Percentiles rank a stretch among this genome's conserved stretches.
Conservation (phyloP, 2,888 invertebrate species). For the Napeogenes sylphis region DNA sequence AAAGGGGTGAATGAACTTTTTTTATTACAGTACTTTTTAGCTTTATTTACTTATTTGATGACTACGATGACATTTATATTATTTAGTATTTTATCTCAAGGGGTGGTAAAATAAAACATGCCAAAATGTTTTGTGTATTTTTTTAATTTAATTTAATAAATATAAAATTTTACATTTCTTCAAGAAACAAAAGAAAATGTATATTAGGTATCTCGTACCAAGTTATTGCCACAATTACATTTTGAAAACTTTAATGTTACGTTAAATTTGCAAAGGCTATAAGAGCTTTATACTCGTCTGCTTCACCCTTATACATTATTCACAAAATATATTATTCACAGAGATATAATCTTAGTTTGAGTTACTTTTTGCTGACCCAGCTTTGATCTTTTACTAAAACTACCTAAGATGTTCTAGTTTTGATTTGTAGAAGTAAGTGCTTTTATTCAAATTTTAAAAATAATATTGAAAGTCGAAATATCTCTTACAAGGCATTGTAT, state of each 20-base stretch:
- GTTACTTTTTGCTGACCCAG: conserved; percentile 4
- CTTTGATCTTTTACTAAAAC: conserved; percentile 5
- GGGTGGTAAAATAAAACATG: background rate
- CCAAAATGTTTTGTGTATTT: background rate
- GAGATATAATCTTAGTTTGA: conserved; percentile 8
- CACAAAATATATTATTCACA: conserved; percentile 7
- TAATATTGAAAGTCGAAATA: background rate
- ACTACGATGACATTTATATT: background rate
- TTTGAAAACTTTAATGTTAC: conserved; percentile 5
- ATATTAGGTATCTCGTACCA: background rate
- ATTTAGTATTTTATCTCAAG: background rate
- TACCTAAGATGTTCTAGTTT: conserved; percentile 1
- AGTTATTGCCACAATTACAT: conserved; percentile 6
- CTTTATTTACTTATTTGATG: conserved; percentile 34
- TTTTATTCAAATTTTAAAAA: background rate
- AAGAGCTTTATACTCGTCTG: conserved; percentile 5
- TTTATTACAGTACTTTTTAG: conserved; percentile 29
- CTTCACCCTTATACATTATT: conserved; percentile 7
- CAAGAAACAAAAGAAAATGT: background rate
- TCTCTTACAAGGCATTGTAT: no score
- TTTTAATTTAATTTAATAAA: no score
- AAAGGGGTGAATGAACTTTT: conserved; percentile 61
- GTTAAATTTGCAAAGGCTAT: conserved; percentile 7
- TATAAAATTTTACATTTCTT: no score
- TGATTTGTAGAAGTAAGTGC: background rate